Base-by-base conservation (phyloP, 2,113 vertebrate genomes). In the Hemiprocne comata region DNA sequence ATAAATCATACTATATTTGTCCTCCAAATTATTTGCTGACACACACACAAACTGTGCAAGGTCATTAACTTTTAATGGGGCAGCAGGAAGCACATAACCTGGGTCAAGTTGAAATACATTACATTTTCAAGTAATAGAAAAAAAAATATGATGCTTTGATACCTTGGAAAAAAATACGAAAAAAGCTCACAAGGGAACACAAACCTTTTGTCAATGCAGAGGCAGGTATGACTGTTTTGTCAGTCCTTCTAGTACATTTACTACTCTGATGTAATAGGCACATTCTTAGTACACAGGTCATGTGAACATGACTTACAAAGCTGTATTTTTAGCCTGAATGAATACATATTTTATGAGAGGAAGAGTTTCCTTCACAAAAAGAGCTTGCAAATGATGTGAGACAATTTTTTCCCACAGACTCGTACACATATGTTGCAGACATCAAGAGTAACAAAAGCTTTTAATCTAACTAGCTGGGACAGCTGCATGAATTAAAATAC, bases 201-300 rank as follows among this genome's bases (percentile, higher is more conserved):
- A 87, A 21, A 1, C 12, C 53, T 77, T 91, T 78, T 92, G 53
- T 58, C 57, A 50, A 1, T 61, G 31, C 31, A 40, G 57, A 89
- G 65, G 46, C 85, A 96, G 96, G 94, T 96, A 93, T 69, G n/a
- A 9, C 54, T 95, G 55, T 89, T 92, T 74, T 78, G 69, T 90
- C 34, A 74, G 51, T 46, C 69, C 36, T 93, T 85, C 42, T 93
- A 42, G 53, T 69, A 64, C 42, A 53, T 64, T 88, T 74, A 51
- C 80, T 92, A 48, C 81, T 90, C 73, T 71, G 66, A 58, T 89
- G 57, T 82, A 38, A 57, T 28, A 89, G 31, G 69, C 80, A 76
- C 93, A 85, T 95, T 96, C 87, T 87, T n/a, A 65, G 96, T 90
- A 89, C 95, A 96, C 17, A 94, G 96, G 96, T 96, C 96, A 92